Evolutionary conservation across 2,888 invertebrate genomes (phyloP).

Genomic region (Fragum whitleyi): DNA sequence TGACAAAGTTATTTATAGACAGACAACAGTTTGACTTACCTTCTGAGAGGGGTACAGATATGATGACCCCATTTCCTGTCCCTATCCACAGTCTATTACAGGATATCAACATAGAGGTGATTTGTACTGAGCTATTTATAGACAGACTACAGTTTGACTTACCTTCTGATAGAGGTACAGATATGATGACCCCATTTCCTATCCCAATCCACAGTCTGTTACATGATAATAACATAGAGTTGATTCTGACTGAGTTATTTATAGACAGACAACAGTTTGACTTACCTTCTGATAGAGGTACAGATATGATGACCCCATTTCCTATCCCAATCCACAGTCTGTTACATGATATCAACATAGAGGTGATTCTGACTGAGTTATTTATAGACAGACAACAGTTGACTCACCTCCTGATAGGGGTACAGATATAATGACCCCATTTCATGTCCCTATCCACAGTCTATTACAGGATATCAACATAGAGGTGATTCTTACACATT

Average conservation of each 20-base stretch:
- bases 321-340: slow-evolving; percentile 99
- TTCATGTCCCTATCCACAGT: slow-evolving; percentile 99
- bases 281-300: slow-evolving; percentile 90
- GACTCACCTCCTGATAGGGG: no score
- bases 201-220: slow-evolving; percentile 99
- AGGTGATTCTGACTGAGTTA: slow-evolving; percentile 97
- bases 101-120: slow-evolving; percentile 97
- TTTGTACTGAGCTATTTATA: no score
- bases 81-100: slow-evolving; percentile 99
- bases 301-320: slow-evolving; percentile 90
- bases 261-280: no score
- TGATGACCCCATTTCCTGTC: slow-evolving; percentile 94
- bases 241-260: slow-evolving; percentile 97
- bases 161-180: slow-evolving; percentile 89
- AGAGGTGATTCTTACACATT: slow-evolving; percentile 97
- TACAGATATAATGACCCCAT: slow-evolving; percentile 89
- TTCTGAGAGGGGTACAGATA: slow-evolving; percentile 90
- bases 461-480: slow-evolving; percentile 97
- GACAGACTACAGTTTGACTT: no score
- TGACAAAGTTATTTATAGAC: slow-evolving; percentile 96
- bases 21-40: no score
- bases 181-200: slow-evolving; percentile 92
- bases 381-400: no score
- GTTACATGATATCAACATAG: slow-evolving; percentile 96
- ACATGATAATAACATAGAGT: slow-evolving; percentile 97